These are phyloP conservation scores for Cairina moschata DNA, from an alignment of 2,113 vertebrate genomes.

Conservation along the genomic window DNA sequence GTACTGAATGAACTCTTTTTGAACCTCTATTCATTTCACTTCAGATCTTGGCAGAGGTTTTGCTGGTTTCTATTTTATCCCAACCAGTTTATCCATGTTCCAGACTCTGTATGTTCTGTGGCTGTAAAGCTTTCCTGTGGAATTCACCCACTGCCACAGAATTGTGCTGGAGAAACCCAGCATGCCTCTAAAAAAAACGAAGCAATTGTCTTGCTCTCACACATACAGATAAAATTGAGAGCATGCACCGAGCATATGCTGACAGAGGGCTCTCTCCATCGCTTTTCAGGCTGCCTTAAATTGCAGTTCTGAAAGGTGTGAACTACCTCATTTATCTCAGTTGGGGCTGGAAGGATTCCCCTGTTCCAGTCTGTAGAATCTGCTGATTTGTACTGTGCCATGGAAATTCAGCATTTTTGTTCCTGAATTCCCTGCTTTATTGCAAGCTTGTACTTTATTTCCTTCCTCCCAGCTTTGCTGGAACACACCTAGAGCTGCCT, in stretches of 20 bases:
- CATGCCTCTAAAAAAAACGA: not conserved
- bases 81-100: constrained; percentile 56
- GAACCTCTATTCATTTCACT: constrained; percentile 70
- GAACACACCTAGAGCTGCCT: not conserved
- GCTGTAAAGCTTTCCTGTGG: constrained; percentile 35
- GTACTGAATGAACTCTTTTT: constrained; percentile 64
- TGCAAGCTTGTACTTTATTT: not conserved
- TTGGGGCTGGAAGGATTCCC: constrained; percentile 22
- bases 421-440: not conserved
- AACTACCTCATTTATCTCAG: constrained; percentile 42
- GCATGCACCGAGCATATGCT: not conserved
- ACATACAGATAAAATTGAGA: not conserved
- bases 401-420: not conserved
- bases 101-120: constrained; percentile 49
- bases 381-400: not conserved
- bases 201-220: not conserved
- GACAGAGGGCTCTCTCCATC: not conserved
- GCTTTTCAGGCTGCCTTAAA: constrained; percentile 11
- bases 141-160: constrained; percentile 32
- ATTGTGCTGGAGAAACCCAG: constrained; percentile 7
- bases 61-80: constrained; percentile 62
- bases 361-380: not conserved
- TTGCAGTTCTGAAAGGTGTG: not conserved
- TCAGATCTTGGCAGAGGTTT: constrained; percentile 34
- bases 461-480: not conserved